Conservation (phyloP, 2,888 invertebrate species). For the Apotomis turbidana region DNA sequence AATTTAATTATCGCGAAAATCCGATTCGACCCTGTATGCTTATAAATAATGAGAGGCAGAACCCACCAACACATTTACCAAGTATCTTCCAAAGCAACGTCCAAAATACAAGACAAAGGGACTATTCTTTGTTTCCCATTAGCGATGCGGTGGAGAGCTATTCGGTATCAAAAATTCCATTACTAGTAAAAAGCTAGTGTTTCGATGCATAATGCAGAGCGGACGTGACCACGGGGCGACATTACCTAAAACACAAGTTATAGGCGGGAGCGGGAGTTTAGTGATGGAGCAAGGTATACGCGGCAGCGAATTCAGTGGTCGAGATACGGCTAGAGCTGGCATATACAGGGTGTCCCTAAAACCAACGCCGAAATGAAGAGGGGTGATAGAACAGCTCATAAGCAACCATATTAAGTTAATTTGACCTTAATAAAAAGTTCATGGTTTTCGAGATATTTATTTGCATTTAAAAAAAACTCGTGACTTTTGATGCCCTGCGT, state of each 20-base stretch:
- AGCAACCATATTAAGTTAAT: too few species aligned
- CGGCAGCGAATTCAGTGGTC: background rate
- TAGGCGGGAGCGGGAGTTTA: background rate
- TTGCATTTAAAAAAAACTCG: too few species aligned
- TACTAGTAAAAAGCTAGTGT: conserved; percentile 41
- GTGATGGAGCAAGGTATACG: background rate
- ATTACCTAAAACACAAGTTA: conserved; percentile 8
- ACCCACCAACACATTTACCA: background rate
- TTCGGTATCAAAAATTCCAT: conserved; percentile 41
- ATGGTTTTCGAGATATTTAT: too few species aligned
- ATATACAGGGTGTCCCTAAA: too few species aligned
- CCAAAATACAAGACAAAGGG: conserved; percentile 13
- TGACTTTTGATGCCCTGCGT: too few species aligned
- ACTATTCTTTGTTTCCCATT: conserved; percentile 19
- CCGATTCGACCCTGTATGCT: too few species aligned
- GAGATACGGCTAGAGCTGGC: background rate
- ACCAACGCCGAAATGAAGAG: too few species aligned
- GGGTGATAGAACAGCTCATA: too few species aligned
- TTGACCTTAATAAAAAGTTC: too few species aligned
- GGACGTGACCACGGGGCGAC: conserved; percentile 33
- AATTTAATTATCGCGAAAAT: too few species aligned
- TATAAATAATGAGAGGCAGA: background rate
- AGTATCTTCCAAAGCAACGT: background rate
- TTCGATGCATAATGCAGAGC: conserved; percentile 36
- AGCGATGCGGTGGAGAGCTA: conserved; percentile 17